phyloP scores from a whole-genome alignment of 2,888 invertebrate species.

The Phyllotreta cruciferae region DNA sequence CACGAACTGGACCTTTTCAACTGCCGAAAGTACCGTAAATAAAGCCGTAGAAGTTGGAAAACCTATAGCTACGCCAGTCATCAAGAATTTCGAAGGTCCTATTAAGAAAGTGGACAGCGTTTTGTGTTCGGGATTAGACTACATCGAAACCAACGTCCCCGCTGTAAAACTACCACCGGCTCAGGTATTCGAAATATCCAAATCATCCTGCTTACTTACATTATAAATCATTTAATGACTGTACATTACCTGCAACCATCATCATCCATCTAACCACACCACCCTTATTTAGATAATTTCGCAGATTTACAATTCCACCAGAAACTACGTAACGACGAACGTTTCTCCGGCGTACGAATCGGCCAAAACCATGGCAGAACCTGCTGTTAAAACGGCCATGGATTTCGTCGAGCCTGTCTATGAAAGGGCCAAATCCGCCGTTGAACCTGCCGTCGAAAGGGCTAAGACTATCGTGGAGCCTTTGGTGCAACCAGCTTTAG shows the following conservation, averaged over 20 bases:
- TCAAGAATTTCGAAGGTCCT: constrained; percentile 63
- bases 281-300: constrained; percentile 53
- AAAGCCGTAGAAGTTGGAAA: constrained; percentile 64
- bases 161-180: constrained; percentile 65
- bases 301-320: constrained; percentile 59
- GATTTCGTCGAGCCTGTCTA: constrained; percentile 49
- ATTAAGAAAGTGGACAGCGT: constrained; percentile 65
- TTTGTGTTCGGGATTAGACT: constrained; percentile 64
- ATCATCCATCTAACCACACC: constrained; percentile 24
- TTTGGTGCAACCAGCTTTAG: constrained; percentile 48
- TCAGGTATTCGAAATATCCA: constrained; percentile 56
- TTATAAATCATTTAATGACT: background rate
- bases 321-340: constrained; percentile 55
- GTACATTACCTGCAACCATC: constrained; percentile 13
- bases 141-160: constrained; percentile 65
- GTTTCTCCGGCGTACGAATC: constrained; percentile 40
- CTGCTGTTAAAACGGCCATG: constrained; percentile 52
- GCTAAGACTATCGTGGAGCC: constrained; percentile 48
- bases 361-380: constrained; percentile 43
- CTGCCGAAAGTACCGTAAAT: constrained; percentile 64
- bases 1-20: constrained; percentile 64
- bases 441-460: constrained; percentile 49
- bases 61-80: constrained; percentile 62
- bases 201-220: constrained; percentile 20
- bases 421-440: constrained; percentile 44